phyloP scores from a whole-genome alignment of 2,113 vertebrate species.

The Struthio camelus region DNA sequence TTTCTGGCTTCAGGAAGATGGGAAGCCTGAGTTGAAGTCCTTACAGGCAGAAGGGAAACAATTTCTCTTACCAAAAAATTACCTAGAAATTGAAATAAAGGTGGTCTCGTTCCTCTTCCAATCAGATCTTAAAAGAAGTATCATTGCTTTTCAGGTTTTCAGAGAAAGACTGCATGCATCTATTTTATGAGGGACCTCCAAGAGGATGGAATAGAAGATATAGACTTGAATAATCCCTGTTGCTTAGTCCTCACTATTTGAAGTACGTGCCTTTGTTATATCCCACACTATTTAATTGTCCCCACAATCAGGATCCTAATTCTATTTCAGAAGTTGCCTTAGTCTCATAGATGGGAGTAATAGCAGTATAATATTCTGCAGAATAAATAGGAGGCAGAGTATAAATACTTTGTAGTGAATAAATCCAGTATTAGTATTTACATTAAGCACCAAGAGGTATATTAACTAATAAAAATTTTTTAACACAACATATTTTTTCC shows the following conservation, averaged over 20 bases:
- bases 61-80: neutral
- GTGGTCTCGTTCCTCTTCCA: neutral
- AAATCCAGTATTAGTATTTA: neutral
- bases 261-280: neutral
- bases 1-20: neutral
- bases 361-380: neutral
- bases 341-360: neutral
- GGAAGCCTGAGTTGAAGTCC: neutral
- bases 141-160: neutral
- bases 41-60: neutral
- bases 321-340: neutral
- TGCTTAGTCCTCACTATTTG: neutral
- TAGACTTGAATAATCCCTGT: neutral
- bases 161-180: neutral
- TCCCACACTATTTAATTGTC: neutral
- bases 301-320: neutral
- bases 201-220: neutral
- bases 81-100: neutral
- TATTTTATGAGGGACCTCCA: neutral
- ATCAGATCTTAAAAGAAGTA: neutral
- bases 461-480: neutral
- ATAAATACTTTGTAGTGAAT: neutral
- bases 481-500: neutral
- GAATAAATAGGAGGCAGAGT: neutral
- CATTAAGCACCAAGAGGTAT: rapidly evolving